A percentile compares a stretch with the other conserved stretches of the same genome.
These are phyloP conservation scores for Agraylea sexmaculata DNA, from an alignment of 1,140 invertebrate genomes.

Conservation along the genomic window DNA sequence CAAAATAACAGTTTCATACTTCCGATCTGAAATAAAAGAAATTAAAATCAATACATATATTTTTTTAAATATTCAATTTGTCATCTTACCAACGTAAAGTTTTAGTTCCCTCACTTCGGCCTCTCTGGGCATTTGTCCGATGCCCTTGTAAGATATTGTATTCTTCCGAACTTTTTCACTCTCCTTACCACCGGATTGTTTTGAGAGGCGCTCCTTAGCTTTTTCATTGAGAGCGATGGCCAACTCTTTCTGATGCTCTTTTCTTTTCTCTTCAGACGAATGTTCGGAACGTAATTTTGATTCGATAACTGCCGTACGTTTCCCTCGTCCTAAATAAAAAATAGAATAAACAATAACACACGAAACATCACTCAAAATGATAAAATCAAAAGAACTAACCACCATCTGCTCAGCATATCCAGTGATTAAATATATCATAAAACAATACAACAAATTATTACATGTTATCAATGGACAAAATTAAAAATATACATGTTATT, in stretches of 20 bases:
- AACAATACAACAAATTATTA: slow-evolving; percentile 13
- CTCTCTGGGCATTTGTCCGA: slow-evolving; percentile 86
- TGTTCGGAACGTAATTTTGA: slow-evolving; percentile 91
- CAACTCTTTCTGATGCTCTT: slow-evolving; percentile 93
- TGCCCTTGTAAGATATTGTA: slow-evolving; percentile 89
- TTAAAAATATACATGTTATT: slow-evolving; percentile 1
- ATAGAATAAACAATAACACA: slow-evolving; percentile 17
- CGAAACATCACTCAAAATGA: background rate
- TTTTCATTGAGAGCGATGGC: slow-evolving; percentile 83
- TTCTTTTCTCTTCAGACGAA: slow-evolving; percentile 93
- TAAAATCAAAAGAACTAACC: slow-evolving; percentile 13
- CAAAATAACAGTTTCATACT: slow-evolving; percentile 94
- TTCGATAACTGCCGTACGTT: slow-evolving; percentile 88
- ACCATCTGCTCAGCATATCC: slow-evolving; percentile 14
- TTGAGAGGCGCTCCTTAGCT: slow-evolving; percentile 81
- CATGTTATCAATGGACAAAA: slow-evolving; percentile 5
- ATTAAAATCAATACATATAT: background rate
- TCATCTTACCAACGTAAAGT: slow-evolving; percentile 77
- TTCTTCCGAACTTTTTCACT: slow-evolving; percentile 88
- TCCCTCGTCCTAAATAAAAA: slow-evolving; percentile 54
- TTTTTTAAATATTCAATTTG: background rate
- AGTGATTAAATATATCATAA: slow-evolving; percentile 12
- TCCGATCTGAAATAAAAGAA: slow-evolving; percentile 61
- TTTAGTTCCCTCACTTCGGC: slow-evolving; percentile 88
- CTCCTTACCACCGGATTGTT: slow-evolving; percentile 73